Conservation (phyloP, 92 coral and sea anemone species). For the Epizoanthus illoricatus region DNA sequence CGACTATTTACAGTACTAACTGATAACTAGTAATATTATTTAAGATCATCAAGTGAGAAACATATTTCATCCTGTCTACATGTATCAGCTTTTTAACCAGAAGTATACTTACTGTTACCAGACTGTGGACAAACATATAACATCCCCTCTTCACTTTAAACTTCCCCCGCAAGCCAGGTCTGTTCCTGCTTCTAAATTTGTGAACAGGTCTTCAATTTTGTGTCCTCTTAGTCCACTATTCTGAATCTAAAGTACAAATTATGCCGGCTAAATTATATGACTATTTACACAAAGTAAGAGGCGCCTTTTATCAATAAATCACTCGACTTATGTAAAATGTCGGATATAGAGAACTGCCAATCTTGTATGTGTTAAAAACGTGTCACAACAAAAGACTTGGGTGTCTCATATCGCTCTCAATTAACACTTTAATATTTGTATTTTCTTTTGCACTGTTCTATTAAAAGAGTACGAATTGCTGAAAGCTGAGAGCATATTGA, state of each 20-base stretch:
- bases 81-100: too few species aligned
- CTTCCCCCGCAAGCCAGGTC: too few species aligned
- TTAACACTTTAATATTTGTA: slow-evolving; percentile 30
- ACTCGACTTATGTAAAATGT: slow-evolving; percentile 1
- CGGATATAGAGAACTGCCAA: not conserved
- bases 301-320: not conserved
- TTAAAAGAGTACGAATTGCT: not conserved
- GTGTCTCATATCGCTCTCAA: not conserved
- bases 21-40: too few species aligned
- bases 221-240: too few species aligned
- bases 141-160: too few species aligned
- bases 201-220: too few species aligned
- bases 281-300: not conserved
- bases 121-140: too few species aligned
- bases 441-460: not conserved
- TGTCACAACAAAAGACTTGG: not conserved
- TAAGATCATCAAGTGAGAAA: too few species aligned
- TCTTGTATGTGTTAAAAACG: slow-evolving; percentile 15
- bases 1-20: too few species aligned
- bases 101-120: too few species aligned
- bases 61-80: too few species aligned
- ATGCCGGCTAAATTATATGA: slow-evolving; percentile 6
- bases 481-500: not conserved
- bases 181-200: too few species aligned
- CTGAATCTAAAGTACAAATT: not conserved